Conservation (phyloP, 1,140 invertebrate species). For the Spodoptera litura region DNA sequence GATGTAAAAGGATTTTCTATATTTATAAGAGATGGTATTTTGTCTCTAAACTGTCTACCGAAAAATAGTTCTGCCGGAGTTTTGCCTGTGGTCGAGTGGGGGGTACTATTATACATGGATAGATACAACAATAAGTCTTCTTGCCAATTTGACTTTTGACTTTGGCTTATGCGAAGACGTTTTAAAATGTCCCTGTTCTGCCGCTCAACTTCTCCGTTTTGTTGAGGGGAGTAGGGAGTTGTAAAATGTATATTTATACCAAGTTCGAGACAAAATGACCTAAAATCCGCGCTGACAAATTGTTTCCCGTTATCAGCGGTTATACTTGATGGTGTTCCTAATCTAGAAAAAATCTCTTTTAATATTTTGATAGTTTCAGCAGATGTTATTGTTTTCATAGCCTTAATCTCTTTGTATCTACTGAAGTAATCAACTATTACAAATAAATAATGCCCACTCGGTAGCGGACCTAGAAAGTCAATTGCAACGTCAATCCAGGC, state of each 20-base stretch:
- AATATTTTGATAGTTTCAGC: not conserved
- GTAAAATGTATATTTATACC: constrained; percentile 50
- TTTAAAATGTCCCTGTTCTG: not conserved
- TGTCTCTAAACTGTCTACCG: not conserved
- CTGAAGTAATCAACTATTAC: constrained; percentile 52
- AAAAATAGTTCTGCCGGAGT: not conserved
- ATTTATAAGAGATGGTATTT: not conserved
- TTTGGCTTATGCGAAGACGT: not conserved
- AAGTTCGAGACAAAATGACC: constrained; percentile 29
- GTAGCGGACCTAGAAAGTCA: constrained; percentile 52
- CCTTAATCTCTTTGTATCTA: not conserved
- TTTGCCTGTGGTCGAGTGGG: not conserved
- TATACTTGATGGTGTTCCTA: not conserved
- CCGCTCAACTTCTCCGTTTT: constrained; percentile 58
- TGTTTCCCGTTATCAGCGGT: constrained; percentile 52
- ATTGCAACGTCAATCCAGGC: constrained; percentile 54
- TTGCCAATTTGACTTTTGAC: not conserved
- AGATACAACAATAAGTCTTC: not conserved
- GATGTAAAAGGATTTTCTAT: not conserved
- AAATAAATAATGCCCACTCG: constrained; percentile 46
- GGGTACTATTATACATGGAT: not conserved
- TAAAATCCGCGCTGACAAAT: constrained; percentile 53
- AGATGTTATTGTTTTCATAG: not conserved
- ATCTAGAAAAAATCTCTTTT: not conserved
- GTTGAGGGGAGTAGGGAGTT: constrained; percentile 57